These are phyloP conservation scores for Ophion slaviceki DNA, from an alignment of 2,888 invertebrate species.

Conservation along the genomic window DNA sequence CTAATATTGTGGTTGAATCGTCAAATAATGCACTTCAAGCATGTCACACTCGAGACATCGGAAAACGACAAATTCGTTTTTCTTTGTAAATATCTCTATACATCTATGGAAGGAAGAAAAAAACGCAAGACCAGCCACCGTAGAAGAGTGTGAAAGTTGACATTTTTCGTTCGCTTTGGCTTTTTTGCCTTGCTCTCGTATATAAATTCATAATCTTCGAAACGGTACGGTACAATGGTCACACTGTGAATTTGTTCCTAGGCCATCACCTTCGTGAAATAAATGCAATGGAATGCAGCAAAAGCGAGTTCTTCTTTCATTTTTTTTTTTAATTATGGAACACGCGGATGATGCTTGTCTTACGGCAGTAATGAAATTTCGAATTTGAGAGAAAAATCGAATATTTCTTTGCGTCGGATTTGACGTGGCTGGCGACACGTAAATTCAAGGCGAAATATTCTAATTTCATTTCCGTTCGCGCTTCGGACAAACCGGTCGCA, in stretches of 20 bases:
- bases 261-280: constrained; percentile 52
- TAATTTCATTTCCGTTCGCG: background rate
- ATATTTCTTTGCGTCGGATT: background rate
- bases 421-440: background rate
- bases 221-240: background rate
- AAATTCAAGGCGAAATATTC: background rate
- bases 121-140: constrained; percentile 62
- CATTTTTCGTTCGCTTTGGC: constrained; percentile 6
- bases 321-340: background rate
- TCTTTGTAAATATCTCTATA: constrained; percentile 22
- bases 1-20: constrained; percentile 70
- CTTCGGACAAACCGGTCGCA: background rate
- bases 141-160: constrained; percentile 31
- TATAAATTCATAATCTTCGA: constrained; percentile 31
- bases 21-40: constrained; percentile 49
- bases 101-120: background rate
- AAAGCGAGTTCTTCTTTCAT: constrained; percentile 25
- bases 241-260: constrained; percentile 29
- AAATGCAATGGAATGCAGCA: constrained; percentile 1
- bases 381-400: background rate
- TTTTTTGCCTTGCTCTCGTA: background rate
- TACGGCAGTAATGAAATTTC: constrained; percentile 6
- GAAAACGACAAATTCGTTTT: constrained; percentile 21
- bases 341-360: background rate
- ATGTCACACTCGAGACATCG: constrained; percentile 32